phyloP scores from a whole-genome alignment of 64 coral and sea anemone species.

The Catalaphyllia jardinei region DNA sequence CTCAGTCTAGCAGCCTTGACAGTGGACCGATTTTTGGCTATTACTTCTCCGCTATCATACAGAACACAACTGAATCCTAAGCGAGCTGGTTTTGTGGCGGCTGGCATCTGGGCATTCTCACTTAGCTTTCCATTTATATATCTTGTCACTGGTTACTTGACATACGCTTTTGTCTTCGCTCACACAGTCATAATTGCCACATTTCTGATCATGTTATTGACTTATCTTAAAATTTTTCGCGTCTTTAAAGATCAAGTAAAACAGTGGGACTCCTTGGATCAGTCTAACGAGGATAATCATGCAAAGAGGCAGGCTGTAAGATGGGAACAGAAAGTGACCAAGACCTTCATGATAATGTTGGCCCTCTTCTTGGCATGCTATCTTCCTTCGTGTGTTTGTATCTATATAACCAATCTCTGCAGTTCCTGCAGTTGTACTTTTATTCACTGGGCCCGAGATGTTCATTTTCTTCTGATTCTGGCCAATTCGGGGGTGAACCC shows the following conservation, averaged over 20 bases:
- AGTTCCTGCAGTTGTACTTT: constrained; percentile 64
- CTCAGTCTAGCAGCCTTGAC: constrained; percentile 84
- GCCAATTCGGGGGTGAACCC: constrained; percentile 79
- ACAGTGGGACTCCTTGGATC: constrained; percentile 50
- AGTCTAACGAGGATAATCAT: constrained; percentile 32
- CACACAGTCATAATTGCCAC: constrained; percentile 76
- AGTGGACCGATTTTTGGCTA: constrained; percentile 82
- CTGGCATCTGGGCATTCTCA: constrained; percentile 74
- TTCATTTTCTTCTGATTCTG: constrained; percentile 73
- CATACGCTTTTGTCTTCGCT: constrained; percentile 77
- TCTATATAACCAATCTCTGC: constrained; percentile 84
- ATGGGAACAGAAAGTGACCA: constrained; percentile 84
- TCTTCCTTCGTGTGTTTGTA: constrained; percentile 63
- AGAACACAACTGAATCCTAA: constrained; percentile 58
- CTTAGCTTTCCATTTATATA: constrained; percentile 70
- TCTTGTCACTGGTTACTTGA: constrained; percentile 61
- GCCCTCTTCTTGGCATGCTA: constrained; percentile 77
- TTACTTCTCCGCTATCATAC: constrained; percentile 68
- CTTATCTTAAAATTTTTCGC: constrained; percentile 81
- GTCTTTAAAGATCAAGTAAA: constrained; percentile 56
- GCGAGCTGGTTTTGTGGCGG: constrained; percentile 48
- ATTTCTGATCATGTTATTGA: constrained; percentile 67
- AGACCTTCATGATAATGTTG: constrained; percentile 75
- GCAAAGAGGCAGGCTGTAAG: constrained; percentile 63
- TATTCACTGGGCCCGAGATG: constrained; percentile 68